Base-by-base conservation (phyloP, 1,140 invertebrate genomes). In the Aporrectodea caliginosa region DNA sequence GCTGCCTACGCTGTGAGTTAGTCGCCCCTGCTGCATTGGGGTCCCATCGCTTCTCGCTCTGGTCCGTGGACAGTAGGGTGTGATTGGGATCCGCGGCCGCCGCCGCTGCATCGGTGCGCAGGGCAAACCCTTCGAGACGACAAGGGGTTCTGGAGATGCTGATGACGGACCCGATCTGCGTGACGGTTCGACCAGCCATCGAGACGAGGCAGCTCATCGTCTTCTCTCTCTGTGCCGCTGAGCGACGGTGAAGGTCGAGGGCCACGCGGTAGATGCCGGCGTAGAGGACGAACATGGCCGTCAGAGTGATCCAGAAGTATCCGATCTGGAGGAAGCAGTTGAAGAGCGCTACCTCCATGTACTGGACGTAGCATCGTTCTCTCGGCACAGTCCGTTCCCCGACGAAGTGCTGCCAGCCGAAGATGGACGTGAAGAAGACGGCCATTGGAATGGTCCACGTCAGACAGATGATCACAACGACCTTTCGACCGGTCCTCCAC, bases 331-430 rank as follows among this genome's bases (percentile, higher is more conserved):
- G n/a, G n/a, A n/a, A n/a, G n/a, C 96, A 98, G 86, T 98, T 98
- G 89, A 98, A 99, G 32, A 98, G 91, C 0, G 97, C 96, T 89
- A 99, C 95, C 89, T 97, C 97, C 68, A 99, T 91, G 88, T 99
- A 99, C 88, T 99, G 97, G 0, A 99, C 98, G 68, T 95, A 94
- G 87, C 98, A 99, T 86, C 97, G 92, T 2, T 94, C 94, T 0
- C 94, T 93, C 79, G 92, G 89, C 29, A 85, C 84, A 0, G 84
- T 86, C 32, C 85, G 90, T 84, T 94, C 94, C 0, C 97, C 97
- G 35, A 96, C 93, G 85, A 98, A 98, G 86, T 97, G 95, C 86
- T 98, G 97, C 96, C 98, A 99, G n/a, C n/a, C n/a, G n/a, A n/a
- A n/a, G n/a, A n/a, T n/a, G n/a, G n/a, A n/a, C n/a, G n/a, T n/a